Evolutionary conservation across 2,113 vertebrate species (phyloP).

Genomic region (Benitochromis conjunctus): DNA sequence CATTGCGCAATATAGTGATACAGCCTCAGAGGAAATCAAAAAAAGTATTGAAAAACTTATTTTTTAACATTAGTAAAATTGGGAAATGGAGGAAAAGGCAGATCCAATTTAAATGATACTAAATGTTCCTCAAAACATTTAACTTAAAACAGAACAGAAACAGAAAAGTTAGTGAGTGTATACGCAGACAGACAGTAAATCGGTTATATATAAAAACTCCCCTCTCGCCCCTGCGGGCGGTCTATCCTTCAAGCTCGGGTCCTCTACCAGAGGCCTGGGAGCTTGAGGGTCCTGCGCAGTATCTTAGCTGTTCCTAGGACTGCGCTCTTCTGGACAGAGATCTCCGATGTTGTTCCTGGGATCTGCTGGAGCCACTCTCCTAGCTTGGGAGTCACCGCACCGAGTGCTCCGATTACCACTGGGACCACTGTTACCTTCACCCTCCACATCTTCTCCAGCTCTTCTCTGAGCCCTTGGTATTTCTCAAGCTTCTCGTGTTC

Average conservation of each 20-base stretch:
- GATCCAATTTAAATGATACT: not conserved
- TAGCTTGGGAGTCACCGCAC: no score
- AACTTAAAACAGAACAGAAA: not conserved
- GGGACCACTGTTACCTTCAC: not conserved
- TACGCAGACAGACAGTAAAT: not conserved
- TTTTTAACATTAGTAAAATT: not conserved
- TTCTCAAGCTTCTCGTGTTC: no score
- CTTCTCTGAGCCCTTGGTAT: no score
- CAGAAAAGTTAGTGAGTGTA: not conserved
- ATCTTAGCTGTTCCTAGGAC: not conserved
- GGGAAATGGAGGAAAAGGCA: not conserved
- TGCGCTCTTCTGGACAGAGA: not conserved
- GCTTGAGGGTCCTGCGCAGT: not conserved
- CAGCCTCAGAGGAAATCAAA: not conserved
- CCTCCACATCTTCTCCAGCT: no score
- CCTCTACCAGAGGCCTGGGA: not conserved
- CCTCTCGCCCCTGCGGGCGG: fast-evolving
- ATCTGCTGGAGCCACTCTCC: not conserved
- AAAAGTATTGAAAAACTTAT: not conserved
- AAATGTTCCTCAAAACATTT: not conserved
- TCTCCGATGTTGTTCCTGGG: not conserved
- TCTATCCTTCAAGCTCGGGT: not conserved
- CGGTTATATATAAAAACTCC: not conserved
- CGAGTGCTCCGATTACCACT: not conserved
- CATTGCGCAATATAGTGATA: not conserved